These are phyloP conservation scores for Melanogrammus aeglefinus DNA, from an alignment of 2,797 vertebrate genomes.

Conservation along the genomic window DNA sequence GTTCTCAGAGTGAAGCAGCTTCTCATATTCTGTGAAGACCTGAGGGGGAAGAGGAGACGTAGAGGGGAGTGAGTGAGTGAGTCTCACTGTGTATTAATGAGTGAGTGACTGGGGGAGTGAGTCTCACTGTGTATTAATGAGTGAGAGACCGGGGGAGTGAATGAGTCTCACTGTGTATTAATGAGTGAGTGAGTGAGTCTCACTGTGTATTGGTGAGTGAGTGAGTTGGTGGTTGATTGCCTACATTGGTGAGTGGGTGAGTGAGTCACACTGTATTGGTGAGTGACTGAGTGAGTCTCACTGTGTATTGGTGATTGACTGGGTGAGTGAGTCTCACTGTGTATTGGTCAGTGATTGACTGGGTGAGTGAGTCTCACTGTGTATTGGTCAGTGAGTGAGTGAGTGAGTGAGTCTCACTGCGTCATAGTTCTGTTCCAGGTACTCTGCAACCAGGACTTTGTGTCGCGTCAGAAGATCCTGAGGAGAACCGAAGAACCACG, in stretches of 20 bases:
- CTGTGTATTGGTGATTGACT: no score
- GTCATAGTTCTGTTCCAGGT: conserved; percentile 94
- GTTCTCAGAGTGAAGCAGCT: conserved; percentile 94
- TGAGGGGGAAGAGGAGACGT: conserved; percentile 35
- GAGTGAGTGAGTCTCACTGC: conserved; percentile 73
- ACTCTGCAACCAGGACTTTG: conserved; percentile 90
- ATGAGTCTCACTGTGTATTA: no score
- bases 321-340: no score
- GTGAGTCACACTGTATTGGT: no score
- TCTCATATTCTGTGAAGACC: conserved; percentile 95
- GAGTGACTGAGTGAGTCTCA: no score
- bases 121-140: no score
- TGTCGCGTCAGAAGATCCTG: conserved; percentile 95
- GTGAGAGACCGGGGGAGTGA: no score
- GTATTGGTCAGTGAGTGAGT: neutral
- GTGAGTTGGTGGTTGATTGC: no score
- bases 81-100: no score
- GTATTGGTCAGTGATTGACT: no score
- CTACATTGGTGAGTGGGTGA: neutral
- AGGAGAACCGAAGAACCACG: conserved; percentile 20
- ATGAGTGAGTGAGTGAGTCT: no score
- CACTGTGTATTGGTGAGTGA: no score
- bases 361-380: neutral
- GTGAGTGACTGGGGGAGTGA: neutral
- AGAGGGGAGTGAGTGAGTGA: neutral